phyloP scores from a whole-genome alignment of 2,888 invertebrate genomes.

The Eilema griseolum region DNA sequence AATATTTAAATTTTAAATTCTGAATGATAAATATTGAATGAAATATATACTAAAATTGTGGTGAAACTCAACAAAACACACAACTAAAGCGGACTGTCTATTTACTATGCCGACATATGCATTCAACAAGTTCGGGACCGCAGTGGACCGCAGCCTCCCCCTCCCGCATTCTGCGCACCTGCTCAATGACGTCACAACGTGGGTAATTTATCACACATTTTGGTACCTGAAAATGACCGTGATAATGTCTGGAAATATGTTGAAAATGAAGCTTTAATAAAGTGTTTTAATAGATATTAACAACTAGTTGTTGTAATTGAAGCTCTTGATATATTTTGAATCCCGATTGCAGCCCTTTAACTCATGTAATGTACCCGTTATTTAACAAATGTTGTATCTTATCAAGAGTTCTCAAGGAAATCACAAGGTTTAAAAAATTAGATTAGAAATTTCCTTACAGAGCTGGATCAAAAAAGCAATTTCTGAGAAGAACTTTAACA shows the following conservation, averaged over 20 bases:
- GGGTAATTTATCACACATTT: constrained; percentile 23
- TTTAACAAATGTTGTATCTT: too few relatives aligned
- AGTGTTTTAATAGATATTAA: neutral
- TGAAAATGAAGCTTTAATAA: neutral
- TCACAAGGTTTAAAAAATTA: too few relatives aligned
- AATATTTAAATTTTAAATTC: too few relatives aligned
- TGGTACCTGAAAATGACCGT: constrained; percentile 11
- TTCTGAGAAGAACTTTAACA: too few relatives aligned
- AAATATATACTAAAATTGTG: neutral
- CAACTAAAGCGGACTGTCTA: constrained; percentile 14
- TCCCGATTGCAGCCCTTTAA: too few relatives aligned
- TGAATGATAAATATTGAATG: too few relatives aligned
- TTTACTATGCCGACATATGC: constrained; percentile 39
- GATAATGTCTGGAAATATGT: constrained; percentile 10
- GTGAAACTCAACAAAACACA: neutral
- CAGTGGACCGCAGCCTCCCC: constrained; percentile 29
- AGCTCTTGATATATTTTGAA: too few relatives aligned
- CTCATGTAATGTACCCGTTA: too few relatives aligned
- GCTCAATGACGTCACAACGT: constrained; percentile 27
- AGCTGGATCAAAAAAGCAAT: too few relatives aligned
- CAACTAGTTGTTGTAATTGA: too few relatives aligned
- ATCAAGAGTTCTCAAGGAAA: too few relatives aligned
- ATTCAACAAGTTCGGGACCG: constrained; percentile 55
- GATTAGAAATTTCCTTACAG: too few relatives aligned
- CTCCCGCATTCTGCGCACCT: neutral